Conservation (phyloP, 2,113 vertebrate species). For the Oncorhynchus nerka region DNA sequence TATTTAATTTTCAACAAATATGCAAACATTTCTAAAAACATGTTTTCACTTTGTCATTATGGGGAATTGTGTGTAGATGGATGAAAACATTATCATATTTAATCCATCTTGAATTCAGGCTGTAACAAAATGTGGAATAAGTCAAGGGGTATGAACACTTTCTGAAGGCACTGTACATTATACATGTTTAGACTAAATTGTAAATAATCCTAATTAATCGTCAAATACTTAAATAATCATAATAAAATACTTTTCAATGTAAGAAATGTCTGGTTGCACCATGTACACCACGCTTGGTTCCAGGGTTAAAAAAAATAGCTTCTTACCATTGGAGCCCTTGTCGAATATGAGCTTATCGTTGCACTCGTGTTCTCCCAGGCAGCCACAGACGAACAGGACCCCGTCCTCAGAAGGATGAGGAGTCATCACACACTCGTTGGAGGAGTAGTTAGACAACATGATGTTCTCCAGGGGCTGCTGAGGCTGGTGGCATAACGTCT, state of each 20-base stretch:
- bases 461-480: constrained; percentile 77
- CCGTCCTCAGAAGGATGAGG: constrained; percentile 66
- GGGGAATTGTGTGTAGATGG: too few relatives aligned
- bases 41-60: too few relatives aligned
- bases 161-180: too few relatives aligned
- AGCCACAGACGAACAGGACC: constrained; percentile 79
- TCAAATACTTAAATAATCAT: too few relatives aligned
- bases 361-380: constrained; percentile 82
- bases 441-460: constrained; percentile 79
- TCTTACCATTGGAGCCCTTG: constrained; percentile 77
- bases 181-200: not conserved
- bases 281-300: not conserved
- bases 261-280: not conserved
- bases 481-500: constrained; percentile 82
- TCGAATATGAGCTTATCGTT: constrained; percentile 87
- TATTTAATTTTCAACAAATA: too few relatives aligned
- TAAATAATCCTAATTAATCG: too few relatives aligned
- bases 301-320: not conserved
- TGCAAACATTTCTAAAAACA: too few relatives aligned
- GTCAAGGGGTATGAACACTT: too few relatives aligned
- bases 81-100: too few relatives aligned
- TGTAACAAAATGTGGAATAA: too few relatives aligned
- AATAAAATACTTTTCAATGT: too few relatives aligned
- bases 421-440: constrained; percentile 79
- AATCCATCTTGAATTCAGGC: too few relatives aligned